phyloP scores from a whole-genome alignment of 1,140 invertebrate species.

The Saccostrea glomerata region DNA sequence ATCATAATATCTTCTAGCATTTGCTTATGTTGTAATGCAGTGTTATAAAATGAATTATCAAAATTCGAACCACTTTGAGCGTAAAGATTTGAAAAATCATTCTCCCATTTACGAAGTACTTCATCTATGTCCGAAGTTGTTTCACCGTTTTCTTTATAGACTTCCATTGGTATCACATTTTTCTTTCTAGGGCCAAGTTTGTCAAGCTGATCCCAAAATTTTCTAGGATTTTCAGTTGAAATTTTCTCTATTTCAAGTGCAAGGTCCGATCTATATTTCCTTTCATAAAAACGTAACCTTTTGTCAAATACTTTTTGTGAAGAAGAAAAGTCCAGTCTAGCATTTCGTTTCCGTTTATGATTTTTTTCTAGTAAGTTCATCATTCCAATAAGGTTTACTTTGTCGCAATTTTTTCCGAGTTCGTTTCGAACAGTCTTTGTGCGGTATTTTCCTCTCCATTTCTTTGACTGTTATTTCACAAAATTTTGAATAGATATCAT shows the following conservation, averaged over 20 bases:
- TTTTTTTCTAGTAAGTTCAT: not conserved
- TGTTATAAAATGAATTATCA: slow-evolving; percentile 26
- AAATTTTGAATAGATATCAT: not conserved
- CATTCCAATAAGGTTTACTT: slow-evolving; percentile 33
- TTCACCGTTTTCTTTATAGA: too few species aligned
- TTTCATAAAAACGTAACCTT: too few species aligned
- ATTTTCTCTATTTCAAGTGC: too few species aligned
- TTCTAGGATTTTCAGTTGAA: too few species aligned
- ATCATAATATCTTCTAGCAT: not conserved
- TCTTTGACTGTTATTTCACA: not conserved
- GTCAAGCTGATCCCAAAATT: too few species aligned
- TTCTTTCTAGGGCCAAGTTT: too few species aligned
- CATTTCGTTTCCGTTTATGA: too few species aligned
- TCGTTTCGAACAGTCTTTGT: not conserved
- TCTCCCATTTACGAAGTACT: not conserved
- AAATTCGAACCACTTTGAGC: not conserved
- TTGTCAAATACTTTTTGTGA: not conserved
- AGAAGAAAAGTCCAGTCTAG: not conserved
- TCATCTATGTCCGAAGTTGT: too few species aligned
- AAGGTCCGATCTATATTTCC: too few species aligned
- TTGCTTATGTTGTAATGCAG: not conserved
- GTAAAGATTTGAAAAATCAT: not conserved
- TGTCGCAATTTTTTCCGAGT: not conserved
- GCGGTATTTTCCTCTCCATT: not conserved
- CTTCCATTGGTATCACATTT: too few species aligned